Percentiles rank a stretch among this genome's conserved stretches.
Evolutionary conservation across 2,113 vertebrate species (phyloP).

Genomic region (Furnarius figulus): DNA sequence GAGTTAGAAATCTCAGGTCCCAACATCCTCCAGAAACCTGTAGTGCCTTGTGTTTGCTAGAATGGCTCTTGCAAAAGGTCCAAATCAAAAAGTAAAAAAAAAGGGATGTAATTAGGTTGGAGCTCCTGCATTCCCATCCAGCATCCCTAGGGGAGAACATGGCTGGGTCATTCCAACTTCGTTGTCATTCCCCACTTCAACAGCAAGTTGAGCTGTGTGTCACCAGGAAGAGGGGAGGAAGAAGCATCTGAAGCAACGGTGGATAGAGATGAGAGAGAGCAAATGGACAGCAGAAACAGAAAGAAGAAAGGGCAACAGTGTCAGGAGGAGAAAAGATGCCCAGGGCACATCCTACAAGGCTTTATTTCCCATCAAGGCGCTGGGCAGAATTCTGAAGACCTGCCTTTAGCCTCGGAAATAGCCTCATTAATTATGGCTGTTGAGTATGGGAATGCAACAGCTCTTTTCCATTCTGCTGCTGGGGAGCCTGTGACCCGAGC

Average conservation of each 20-base stretch:
- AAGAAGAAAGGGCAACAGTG: neutral
- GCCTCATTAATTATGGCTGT: neutral
- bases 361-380: slow-evolving; percentile 1
- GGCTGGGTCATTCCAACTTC: neutral
- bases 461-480: neutral
- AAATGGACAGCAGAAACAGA: neutral
- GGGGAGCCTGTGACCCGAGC: slow-evolving; percentile 20
- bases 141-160: neutral
- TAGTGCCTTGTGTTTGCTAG: neutral
- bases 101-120: neutral
- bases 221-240: neutral
- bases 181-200: neutral
- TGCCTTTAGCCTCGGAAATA: neutral
- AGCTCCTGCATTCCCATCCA: neutral
- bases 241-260: neutral
- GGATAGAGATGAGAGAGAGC: neutral
- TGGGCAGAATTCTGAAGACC: neutral
- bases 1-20: neutral
- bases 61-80: neutral
- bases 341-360: neutral
- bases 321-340: neutral
- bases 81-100: neutral
- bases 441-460: slow-evolving; percentile 43
- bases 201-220: neutral
- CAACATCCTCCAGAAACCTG: neutral